These are phyloP conservation scores for Rhabdomys dilectus DNA, from an alignment of 2,113 vertebrate genomes.

Conservation along the genomic window DNA sequence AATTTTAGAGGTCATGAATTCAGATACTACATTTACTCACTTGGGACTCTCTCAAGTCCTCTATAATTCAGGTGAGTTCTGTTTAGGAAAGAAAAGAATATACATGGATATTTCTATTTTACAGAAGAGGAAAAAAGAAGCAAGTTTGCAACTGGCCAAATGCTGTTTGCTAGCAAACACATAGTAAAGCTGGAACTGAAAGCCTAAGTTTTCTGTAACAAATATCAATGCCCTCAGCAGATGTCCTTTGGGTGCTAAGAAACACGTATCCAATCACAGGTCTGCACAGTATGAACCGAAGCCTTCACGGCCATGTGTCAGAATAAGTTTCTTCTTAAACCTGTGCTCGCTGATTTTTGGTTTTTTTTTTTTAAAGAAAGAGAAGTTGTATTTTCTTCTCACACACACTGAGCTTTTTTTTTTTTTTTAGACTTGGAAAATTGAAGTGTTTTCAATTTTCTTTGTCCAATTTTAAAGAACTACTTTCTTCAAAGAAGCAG, in stretches of 20 bases:
- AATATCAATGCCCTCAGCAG: background rate
- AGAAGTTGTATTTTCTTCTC: conserved; percentile 32
- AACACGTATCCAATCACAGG: too few species aligned
- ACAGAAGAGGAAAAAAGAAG: conserved; percentile 29
- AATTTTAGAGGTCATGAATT: conserved; percentile 48
- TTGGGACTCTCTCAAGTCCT: conserved; percentile 5
- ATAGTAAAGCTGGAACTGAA: background rate
- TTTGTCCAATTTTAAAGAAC: conserved; percentile 68
- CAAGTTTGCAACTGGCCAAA: conserved; percentile 30
- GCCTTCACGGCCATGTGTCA: background rate
- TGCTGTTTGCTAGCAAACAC: conserved; percentile 9
- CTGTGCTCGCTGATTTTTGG: conserved; percentile 9
- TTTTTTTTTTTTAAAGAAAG: background rate
- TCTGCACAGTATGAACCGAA: background rate
- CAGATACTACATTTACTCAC: conserved; percentile 50
- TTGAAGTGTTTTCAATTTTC: conserved; percentile 68
- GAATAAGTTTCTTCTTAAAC: conserved; percentile 37
- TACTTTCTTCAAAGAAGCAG: conserved; percentile 67
- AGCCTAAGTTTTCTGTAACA: background rate
- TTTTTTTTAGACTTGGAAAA: conserved; percentile 41
- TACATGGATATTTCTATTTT: conserved; percentile 30
- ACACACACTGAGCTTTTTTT: conserved; percentile 57
- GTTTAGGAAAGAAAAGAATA: conserved; percentile 63
- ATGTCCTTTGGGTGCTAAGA: background rate
- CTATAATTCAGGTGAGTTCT: conserved; percentile 55